Evolutionary conservation across 2,888 invertebrate species (phyloP).

Genomic region (Teleogryllus oceanicus): DNA sequence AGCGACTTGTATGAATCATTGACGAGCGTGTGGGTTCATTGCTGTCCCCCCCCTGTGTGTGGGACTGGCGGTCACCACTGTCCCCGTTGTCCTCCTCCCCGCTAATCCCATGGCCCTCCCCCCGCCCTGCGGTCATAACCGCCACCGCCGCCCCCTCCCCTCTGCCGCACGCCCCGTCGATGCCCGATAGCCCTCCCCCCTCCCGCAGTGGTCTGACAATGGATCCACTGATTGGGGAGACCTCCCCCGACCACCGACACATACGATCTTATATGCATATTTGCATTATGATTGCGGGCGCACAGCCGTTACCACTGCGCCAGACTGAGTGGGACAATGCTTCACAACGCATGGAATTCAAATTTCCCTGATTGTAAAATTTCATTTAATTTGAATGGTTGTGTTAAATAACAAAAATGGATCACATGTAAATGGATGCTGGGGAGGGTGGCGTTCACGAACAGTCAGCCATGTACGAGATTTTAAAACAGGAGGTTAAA

Average conservation of each 20-base stretch:
- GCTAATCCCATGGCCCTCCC: no score
- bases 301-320: neutral
- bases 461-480: no score
- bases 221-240: neutral
- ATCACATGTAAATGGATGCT: neutral
- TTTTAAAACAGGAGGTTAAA: no score
- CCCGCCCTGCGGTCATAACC: neutral
- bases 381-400: constrained; percentile 5
- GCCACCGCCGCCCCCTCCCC: neutral
- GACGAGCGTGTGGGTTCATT: no score
- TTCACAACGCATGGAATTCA: neutral
- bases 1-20: no score
- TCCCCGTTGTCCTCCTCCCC: no score
- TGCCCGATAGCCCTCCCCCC: neutral
- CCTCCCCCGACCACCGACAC: neutral
- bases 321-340: neutral
- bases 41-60: no score
- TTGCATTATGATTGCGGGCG: neutral
- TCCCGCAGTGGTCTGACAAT: neutral
- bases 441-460: neutral
- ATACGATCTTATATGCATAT: constrained; percentile 7
- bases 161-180: neutral
- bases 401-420: neutral
- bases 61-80: no score
- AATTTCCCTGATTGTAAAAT: neutral